These are phyloP conservation scores for Apodemus speciosus DNA, from an alignment of 2,113 vertebrate species.

Conservation along the genomic window DNA sequence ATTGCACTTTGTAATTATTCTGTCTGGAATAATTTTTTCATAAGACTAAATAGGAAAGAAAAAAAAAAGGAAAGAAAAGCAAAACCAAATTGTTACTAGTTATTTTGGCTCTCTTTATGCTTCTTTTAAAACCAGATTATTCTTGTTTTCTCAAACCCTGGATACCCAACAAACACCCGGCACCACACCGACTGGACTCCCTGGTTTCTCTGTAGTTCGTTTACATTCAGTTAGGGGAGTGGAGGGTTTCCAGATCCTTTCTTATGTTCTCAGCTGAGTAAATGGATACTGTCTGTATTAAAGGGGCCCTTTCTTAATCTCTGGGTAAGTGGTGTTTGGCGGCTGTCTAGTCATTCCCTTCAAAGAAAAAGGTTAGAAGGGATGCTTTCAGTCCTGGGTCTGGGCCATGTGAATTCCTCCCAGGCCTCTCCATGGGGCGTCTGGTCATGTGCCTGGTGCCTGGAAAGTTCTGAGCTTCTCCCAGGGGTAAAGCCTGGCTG, in stretches of 20 bases:
- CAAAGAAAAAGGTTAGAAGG: conserved; percentile 44
- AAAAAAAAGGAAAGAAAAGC: not conserved
- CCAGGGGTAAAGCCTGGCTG: not conserved
- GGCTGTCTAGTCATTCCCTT: conserved; percentile 46
- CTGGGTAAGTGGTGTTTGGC: conserved; percentile 3
- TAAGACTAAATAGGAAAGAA: conserved; percentile 21
- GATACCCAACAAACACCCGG: not conserved
- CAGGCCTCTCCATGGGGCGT: not conserved
- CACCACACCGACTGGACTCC: not conserved
- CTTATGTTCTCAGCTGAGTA: conserved; percentile 4
- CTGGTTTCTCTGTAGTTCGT: not conserved
- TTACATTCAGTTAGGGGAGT: not conserved
- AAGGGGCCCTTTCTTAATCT: conserved; percentile 57
- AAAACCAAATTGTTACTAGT: not conserved
- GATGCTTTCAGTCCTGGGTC: conserved; percentile 49
- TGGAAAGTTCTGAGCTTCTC: conserved; percentile 29
- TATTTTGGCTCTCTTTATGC: not conserved
- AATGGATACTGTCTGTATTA: conserved; percentile 56
- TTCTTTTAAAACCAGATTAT: conserved; percentile 15
- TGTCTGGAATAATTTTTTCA: conserved; percentile 30
- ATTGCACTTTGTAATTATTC: conserved; percentile 35
- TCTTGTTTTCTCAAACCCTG: not conserved
- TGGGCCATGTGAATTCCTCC: not conserved
- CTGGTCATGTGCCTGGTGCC: not conserved
- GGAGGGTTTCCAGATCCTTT: conserved; percentile 26